These are phyloP conservation scores for Apis laboriosa DNA, from an alignment of 1,140 invertebrate genomes.

Conservation along the genomic window DNA sequence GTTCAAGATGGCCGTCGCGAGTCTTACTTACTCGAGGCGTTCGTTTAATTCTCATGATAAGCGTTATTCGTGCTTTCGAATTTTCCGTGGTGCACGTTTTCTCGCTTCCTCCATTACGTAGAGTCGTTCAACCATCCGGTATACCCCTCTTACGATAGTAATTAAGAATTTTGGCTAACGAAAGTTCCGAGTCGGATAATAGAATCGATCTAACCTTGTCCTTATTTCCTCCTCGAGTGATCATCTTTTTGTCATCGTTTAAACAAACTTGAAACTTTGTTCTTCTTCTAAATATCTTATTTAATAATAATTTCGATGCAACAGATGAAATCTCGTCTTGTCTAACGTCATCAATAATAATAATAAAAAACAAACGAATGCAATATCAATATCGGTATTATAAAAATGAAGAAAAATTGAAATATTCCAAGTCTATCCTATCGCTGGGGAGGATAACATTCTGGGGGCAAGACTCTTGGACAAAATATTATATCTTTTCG, in stretches of 20 bases:
- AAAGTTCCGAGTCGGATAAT: conserved; percentile 29
- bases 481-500: conserved; percentile 1
- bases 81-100: conserved; percentile 14
- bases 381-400: too few species aligned
- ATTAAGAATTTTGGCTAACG: conserved; percentile 35
- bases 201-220: conserved; percentile 30
- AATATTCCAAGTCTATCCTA: too few species aligned
- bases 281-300: background rate
- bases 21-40: background rate
- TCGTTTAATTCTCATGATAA: conserved; percentile 62
- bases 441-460: background rate
- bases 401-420: too few species aligned
- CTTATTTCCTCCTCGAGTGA: background rate
- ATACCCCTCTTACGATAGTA: background rate
- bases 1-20: conserved; percentile 10
- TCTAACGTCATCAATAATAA: background rate
- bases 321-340: background rate
- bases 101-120: background rate
- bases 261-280: too few species aligned
- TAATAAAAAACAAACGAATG: too few species aligned
- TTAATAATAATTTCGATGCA: background rate
- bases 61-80: conserved; percentile 55
- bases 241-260: background rate
- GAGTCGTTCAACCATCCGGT: background rate
- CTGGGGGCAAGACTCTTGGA: too few species aligned